These are phyloP conservation scores for Alloplasta piceator DNA, from an alignment of 2,888 invertebrate species.

Conservation along the genomic window DNA sequence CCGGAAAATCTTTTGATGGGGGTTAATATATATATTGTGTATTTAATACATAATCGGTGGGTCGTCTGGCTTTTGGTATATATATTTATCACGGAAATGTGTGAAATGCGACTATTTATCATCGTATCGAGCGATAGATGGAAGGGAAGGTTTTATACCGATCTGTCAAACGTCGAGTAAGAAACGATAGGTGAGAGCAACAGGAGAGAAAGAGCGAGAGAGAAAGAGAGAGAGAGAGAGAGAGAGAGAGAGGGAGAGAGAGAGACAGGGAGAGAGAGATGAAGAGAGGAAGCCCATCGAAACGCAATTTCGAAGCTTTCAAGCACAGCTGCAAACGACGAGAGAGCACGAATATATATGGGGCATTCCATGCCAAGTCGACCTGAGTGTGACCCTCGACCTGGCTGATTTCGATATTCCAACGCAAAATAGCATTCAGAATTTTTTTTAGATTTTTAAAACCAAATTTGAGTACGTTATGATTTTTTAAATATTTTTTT, in stretches of 20 bases:
- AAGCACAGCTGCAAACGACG: slow-evolving; percentile 58
- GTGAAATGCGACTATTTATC: slow-evolving; percentile 19
- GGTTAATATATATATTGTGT: background rate
- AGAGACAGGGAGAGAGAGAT: too few relatives aligned
- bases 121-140: background rate
- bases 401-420: too few relatives aligned
- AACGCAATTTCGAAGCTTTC: slow-evolving; percentile 76
- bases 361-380: too few relatives aligned
- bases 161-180: slow-evolving; percentile 42
- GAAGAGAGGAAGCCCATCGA: slow-evolving; percentile 67
- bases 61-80: background rate
- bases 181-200: slow-evolving; percentile 31
- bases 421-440: too few relatives aligned
- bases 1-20: too few relatives aligned
- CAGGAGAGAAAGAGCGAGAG: too few relatives aligned
- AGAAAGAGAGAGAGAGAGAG: slow-evolving; percentile 11
- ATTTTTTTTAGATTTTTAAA: too few relatives aligned
- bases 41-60: background rate
- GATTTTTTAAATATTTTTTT: too few relatives aligned
- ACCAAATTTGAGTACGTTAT: too few relatives aligned
- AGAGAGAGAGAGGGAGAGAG: slow-evolving; percentile 1
- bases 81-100: too few relatives aligned
- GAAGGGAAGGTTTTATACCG: slow-evolving; percentile 19
- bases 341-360: slow-evolving; percentile 17
- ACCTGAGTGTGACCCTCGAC: too few relatives aligned